Conservation (phyloP, 2,113 vertebrate species). For the Calidris pygmaea region DNA sequence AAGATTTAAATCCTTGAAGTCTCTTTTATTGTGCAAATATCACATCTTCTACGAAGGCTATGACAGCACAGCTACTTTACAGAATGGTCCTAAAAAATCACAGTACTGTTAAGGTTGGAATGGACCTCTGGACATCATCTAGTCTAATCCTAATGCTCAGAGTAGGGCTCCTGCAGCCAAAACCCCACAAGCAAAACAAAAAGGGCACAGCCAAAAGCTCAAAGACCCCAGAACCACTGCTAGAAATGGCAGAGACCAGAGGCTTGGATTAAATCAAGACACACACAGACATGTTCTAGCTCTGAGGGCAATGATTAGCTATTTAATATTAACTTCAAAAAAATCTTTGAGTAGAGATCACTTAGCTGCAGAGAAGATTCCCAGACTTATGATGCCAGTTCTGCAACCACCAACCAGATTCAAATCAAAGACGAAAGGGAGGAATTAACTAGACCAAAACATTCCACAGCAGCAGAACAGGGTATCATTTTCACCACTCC, state of each 20-base stretch:
- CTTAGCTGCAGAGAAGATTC: neutral
- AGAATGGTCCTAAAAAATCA: neutral
- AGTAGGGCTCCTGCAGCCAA: neutral
- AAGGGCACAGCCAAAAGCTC: neutral
- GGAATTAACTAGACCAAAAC: neutral
- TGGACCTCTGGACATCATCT: neutral
- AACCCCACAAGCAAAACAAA: neutral
- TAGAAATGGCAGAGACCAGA: neutral
- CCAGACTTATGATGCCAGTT: neutral
- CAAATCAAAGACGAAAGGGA: neutral
- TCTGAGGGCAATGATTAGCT: neutral
- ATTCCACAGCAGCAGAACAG: neutral
- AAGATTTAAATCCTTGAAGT: neutral
- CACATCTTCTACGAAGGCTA: neutral
- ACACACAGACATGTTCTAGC: fast-evolving
- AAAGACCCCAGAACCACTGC: neutral
- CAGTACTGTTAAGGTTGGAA: neutral
- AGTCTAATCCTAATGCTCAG: neutral
- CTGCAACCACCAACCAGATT: neutral
- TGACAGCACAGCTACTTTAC: neutral
- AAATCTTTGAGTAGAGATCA: neutral
- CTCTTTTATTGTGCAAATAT: neutral
- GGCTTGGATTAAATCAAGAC: neutral
- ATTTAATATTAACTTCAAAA: neutral
- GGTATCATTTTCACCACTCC: neutral